Base-by-base conservation (phyloP, 2,888 invertebrate species). In the Clepsis dumicolana region DNA sequence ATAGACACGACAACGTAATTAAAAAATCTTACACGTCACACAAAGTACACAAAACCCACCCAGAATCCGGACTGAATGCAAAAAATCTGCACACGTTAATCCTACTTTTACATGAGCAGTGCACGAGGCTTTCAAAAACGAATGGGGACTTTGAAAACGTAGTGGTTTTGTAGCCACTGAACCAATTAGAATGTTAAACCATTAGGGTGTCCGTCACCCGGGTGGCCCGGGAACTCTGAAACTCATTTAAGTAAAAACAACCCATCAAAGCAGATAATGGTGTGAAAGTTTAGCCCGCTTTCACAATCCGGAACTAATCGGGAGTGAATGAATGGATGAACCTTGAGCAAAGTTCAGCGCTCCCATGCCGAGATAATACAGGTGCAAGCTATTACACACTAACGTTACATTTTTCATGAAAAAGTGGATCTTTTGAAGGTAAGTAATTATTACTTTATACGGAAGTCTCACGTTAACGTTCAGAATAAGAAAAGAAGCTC, bases 341-440 rank as follows among this genome's bases (percentile, higher is more conserved):
- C 68, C 81, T 80, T 75, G 74, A 77, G 73, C 77, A 78, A 80
- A 83, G 87, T 88, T 88, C 87, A 86, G 71, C 83, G 86, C 83
- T 81, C 85, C 74, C 75, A 72, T 57, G 59, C 32, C 63, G 67
- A 68, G 52, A 62, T 68, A 53, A 64, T 68, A 64, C 64, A 64
- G 63, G 50, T 57, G 62, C 38, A 35, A 21, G 25, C 48, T 21
- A 48, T n/a, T 24, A n/a, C n/a, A n/a, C 35, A 35, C 24, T 60
- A 44, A 48, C 27, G 41, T 60, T 60, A 53, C 52, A 50, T 50
- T 25, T 24, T 52, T 10, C 18, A 52, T 52, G n/a, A 25, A 25
- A 52, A n/a, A 52, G 2, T 52, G 12, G 1, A 25, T 25, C 25
- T 48, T 12, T 48, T n/a, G n/a, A n/a, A n/a, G 21, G 3, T 21